Evolutionary conservation across 2,113 vertebrate genomes (phyloP).

Genomic region (Aegypius monachus): DNA sequence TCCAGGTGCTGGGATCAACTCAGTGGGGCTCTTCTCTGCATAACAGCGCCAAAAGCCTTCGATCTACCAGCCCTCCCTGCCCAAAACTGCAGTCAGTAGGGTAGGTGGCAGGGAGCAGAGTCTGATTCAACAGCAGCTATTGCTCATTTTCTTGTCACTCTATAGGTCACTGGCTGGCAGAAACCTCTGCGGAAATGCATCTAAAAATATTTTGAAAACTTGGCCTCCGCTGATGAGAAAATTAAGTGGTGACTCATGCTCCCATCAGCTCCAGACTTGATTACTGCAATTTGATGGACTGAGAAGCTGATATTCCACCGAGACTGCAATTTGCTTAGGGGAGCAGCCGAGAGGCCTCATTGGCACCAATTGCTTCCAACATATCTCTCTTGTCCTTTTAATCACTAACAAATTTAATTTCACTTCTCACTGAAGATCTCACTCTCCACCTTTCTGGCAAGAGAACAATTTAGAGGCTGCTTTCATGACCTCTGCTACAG

Average conservation of each 20-base stretch:
- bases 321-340: background rate
- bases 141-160: slow-evolving; percentile 22
- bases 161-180: background rate
- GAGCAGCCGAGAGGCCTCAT: background rate
- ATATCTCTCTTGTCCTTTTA: background rate
- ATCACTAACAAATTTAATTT: slow-evolving; percentile 28
- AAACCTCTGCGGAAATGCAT: slow-evolving; percentile 8
- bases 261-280: slow-evolving; percentile 25
- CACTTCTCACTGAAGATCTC: slow-evolving; percentile 31
- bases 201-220: slow-evolving; percentile 50
- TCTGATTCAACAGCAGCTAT: background rate
- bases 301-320: background rate
- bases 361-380: background rate
- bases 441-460: background rate
- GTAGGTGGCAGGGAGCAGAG: background rate
- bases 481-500: background rate
- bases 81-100: background rate
- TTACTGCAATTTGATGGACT: slow-evolving; percentile 26
- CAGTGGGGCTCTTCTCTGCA: background rate
- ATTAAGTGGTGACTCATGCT: slow-evolving; percentile 20
- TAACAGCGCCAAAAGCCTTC: background rate
- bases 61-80: background rate
- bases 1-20: background rate
- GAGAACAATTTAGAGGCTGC: background rate
- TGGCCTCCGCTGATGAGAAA: background rate